These are phyloP conservation scores for Colaptes auratus DNA, from an alignment of 2,113 vertebrate species.

Conservation along the genomic window DNA sequence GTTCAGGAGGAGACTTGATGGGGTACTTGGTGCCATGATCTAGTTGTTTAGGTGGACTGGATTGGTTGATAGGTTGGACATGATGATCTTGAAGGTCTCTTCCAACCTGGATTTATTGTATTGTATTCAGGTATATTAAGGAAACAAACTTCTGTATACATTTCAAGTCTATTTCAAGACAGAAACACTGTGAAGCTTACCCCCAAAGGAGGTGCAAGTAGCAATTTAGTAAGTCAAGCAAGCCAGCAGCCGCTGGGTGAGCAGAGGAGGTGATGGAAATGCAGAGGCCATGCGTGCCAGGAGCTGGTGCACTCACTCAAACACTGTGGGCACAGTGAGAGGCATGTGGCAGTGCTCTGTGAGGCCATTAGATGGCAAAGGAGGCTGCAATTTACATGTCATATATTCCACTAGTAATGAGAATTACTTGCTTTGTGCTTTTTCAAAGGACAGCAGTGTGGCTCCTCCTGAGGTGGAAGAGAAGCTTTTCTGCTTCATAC, in stretches of 20 bases:
- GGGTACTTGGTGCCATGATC: too few relatives aligned
- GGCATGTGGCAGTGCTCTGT: not conserved
- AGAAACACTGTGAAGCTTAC: not conserved
- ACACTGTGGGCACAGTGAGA: not conserved
- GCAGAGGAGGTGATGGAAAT: fast-evolving
- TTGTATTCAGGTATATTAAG: not conserved
- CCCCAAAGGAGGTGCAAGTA: not conserved
- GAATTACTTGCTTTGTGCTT: not conserved
- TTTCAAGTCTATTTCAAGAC: not conserved
- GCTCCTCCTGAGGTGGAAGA: not conserved
- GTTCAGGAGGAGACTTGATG: too few relatives aligned
- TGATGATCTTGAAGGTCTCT: too few relatives aligned
- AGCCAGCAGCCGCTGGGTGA: not conserved
- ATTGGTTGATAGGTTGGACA: too few relatives aligned
- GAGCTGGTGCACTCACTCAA: not conserved
- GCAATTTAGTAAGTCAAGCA: not conserved
- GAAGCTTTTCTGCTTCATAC: not conserved
- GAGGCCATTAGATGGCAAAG: not conserved
- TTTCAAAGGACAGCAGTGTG: not conserved
- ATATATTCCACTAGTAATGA: not conserved
- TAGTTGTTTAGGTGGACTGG: too few relatives aligned
- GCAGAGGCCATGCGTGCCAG: fast-evolving
- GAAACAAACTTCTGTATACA: not conserved
- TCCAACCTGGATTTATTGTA: too few relatives aligned
- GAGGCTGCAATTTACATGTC: not conserved